Evolutionary conservation across 2,113 vertebrate genomes (phyloP), one percentile per base, ranked within the genome.

Genomic region (Sterna hirundo): DNA sequence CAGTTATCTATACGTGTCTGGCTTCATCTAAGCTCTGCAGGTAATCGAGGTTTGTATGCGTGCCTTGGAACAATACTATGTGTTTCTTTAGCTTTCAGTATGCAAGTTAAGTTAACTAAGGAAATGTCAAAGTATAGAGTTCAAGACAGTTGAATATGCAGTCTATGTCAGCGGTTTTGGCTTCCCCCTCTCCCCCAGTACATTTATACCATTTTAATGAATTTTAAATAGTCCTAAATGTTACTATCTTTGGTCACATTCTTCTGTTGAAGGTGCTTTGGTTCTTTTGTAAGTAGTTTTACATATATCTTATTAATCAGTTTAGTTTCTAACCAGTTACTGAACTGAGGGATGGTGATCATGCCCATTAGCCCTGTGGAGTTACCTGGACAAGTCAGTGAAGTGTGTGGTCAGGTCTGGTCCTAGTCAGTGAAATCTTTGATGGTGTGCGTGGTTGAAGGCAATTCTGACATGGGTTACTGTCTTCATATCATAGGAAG

Each of bases 331-430:
- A 64, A 78, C 21, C 11, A 60, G 19, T 40, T 38, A 2, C 61
- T n/a, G 51, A 21, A 54, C 17, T 49, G 76, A 58, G 64, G n/a
- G 49, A 5, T 2, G 27, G 9, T 22, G 3, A 32, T 47, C 16
- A 2, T 30, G 21, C 30, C 21, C 14, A 4, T 36, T 22, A 57
- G 32, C 29, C 20, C 42, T 18, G 1, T 0, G 3, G 22, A 58
- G 19, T 47, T 32, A 15, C 38, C 16, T 18, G 52, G 30, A 10
- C 4, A 21, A 52, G 42, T 66, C 57, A 46, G 20, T 25, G 26
- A 61, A 30, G 10, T 22, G 32, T 36, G 25, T 52, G 36, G 10
- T 52, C 47, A 77, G 40, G 29, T 38, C 51, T 71, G 21, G 36
- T 46, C 79, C 40, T 61, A 14, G 26, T 10, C 62, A 22, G n/a